These are phyloP conservation scores for Pyralis farinalis DNA, from an alignment of 2,888 invertebrate species.

Conservation along the genomic window DNA sequence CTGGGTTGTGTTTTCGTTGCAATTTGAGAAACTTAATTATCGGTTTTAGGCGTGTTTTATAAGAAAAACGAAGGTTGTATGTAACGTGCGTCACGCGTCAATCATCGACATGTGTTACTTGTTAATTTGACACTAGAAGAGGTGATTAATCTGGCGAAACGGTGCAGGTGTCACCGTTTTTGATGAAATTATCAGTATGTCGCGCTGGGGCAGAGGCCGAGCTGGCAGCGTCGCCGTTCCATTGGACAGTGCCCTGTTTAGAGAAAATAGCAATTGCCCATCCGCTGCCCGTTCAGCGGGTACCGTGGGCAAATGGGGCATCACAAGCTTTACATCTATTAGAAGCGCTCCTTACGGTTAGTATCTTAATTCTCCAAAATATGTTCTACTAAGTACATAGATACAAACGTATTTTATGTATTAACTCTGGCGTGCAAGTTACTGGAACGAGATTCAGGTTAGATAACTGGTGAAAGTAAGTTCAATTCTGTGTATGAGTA, in stretches of 20 bases:
- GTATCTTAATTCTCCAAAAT: slow-evolving; percentile 21
- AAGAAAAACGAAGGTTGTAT: slow-evolving; percentile 27
- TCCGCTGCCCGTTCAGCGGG: slow-evolving; percentile 94
- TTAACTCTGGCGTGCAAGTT: slow-evolving; percentile 14
- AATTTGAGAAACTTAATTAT: slow-evolving; percentile 51
- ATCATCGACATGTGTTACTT: slow-evolving; percentile 49
- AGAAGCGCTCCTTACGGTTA: slow-evolving; percentile 89
- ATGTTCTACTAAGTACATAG: too few relatives aligned
- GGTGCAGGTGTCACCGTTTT: slow-evolving; percentile 69
- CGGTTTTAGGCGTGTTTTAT: slow-evolving; percentile 37
- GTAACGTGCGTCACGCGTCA: slow-evolving; percentile 27
- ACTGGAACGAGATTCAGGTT: slow-evolving; percentile 24
- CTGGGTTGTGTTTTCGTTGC: slow-evolving; percentile 74
- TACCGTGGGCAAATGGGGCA: slow-evolving; percentile 96
- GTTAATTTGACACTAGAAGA: slow-evolving; percentile 56
- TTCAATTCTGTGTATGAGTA: slow-evolving; percentile 7
- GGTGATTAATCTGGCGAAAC: slow-evolving; percentile 51
- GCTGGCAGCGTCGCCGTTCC: slow-evolving; percentile 83
- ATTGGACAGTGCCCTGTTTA: slow-evolving; percentile 83
- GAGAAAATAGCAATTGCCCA: slow-evolving; percentile 92
- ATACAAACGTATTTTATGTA: background rate
- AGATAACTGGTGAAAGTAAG: slow-evolving; percentile 34
- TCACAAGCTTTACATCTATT: slow-evolving; percentile 95
- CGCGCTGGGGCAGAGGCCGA: slow-evolving; percentile 83
- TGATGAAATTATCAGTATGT: slow-evolving; percentile 81